These are phyloP conservation scores for Glossophaga mutica DNA, from an alignment of 2,797 vertebrate species.

Conservation along the genomic window DNA sequence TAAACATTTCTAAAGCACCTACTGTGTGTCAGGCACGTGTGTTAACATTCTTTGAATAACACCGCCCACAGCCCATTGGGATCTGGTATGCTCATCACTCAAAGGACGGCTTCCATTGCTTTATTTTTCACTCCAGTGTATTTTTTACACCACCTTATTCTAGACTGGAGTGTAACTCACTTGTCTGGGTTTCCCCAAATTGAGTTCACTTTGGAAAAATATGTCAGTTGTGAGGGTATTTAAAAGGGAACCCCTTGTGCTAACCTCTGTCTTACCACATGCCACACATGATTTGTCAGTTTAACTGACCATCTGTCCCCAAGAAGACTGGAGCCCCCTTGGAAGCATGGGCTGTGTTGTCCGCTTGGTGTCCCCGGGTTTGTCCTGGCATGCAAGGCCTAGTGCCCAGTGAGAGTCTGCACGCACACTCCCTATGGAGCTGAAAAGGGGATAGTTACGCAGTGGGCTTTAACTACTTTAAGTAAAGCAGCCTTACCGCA, in stretches of 20 bases:
- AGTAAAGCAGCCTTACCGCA: not conserved
- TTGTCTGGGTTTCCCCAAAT: not conserved
- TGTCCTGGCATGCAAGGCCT: rapidly evolving
- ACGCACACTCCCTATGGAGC: rapidly evolving
- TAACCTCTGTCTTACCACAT: not conserved
- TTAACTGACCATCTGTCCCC: no score
- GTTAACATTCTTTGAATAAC: not conserved
- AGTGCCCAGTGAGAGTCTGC: rapidly evolving
- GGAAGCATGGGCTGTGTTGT: not conserved
- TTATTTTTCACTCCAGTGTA: not conserved
- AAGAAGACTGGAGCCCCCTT: not conserved
- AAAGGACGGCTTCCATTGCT: not conserved
- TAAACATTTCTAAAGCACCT: not conserved
- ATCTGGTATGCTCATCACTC: not conserved
- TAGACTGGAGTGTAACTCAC: not conserved
- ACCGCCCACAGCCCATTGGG: rapidly evolving
- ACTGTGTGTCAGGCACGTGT: rapidly evolving
- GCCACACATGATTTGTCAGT: rapidly evolving
- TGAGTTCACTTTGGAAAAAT: not conserved
- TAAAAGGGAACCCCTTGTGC: not conserved
- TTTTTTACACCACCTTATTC: not conserved
- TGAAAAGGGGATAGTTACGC: rapidly evolving
- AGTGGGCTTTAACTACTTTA: not conserved
- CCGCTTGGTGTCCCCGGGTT: no score
- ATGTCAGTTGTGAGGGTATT: not conserved